Base-by-base conservation (phyloP, 2,113 vertebrate species). In the Lathamus discolor region DNA sequence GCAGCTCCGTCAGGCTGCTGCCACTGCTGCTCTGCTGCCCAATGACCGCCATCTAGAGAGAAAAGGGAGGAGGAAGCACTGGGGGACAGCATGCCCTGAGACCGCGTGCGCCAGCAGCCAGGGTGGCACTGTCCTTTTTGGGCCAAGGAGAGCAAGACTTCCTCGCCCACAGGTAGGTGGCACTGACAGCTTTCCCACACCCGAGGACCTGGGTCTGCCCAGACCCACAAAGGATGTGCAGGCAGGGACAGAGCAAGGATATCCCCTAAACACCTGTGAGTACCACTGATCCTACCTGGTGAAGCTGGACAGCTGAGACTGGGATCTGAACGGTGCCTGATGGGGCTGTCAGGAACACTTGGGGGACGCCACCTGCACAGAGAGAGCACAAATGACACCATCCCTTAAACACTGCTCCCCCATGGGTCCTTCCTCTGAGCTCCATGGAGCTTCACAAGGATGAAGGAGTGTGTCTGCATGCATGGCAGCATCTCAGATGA, bases 251-350 rank as follows among this genome's bases (percentile, higher is more conserved):
- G 61, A 76, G 19, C 27, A 44, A 84, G 44, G 37, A 52, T 17
- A 79, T 28, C 9, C 64, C 41, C 17, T 4, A 15, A 72, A 69
- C 27, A 57, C 20, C 29, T 39, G 12, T 5, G 2, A 76, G 41
- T 35, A 44, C 51, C 41, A 8, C 39, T 81, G 39, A 72, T 92
- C 98, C 97, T 98, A 99, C 99, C 99, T 99, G 99, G 96, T 99
- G 99, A 96, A 99, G 98, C 97, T 99, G 99, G 97, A 99, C 99
- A 81, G 99, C 99, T 46, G 99, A 99, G 86, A 99, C 98, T 5
- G 99, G 99, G 94, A 99, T 99, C 98, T 99, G 99, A 96, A 99
- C 99, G 8, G 99, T 99, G 95, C 99, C 99, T 37, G 98, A 98
- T 20, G 99, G 99, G 17, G 98, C 99, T 27, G 99, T 99, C 96